Conservation (phyloP, 2,797 vertebrate species). For the Notolepis coatsorum region DNA sequence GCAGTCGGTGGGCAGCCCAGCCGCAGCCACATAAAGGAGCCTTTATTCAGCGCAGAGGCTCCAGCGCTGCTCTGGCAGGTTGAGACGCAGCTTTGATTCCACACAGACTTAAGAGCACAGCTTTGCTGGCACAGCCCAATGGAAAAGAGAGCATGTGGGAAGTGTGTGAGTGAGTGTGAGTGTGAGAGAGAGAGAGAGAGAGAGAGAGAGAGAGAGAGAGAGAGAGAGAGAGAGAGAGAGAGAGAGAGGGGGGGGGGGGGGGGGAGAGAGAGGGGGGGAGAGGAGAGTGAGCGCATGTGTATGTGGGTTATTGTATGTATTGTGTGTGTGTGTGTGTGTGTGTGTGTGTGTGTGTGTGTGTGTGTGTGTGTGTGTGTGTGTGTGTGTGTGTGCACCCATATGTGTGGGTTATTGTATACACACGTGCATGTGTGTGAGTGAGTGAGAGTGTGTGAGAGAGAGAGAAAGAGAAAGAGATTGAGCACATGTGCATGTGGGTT, state of each 20-base stretch:
- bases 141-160: conserved; percentile 79
- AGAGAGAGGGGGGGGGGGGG: conserved; percentile 73
- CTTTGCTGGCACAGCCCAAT: conserved; percentile 72
- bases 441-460: conserved; percentile 5
- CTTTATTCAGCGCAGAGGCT: conserved; percentile 79
- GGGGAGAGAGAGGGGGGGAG: conserved; percentile 11
- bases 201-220: conserved; percentile 6
- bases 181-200: conserved; percentile 27
- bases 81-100: conserved; percentile 81
- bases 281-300: conserved; percentile 37
- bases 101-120: conserved; percentile 73
- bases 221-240: conserved; percentile 46
- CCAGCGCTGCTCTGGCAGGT: conserved; percentile 75
- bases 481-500: neutral
- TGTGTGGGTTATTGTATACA: neutral
- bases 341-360: neutral
- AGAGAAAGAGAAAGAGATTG: too few species aligned
- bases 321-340: conserved; percentile 31
- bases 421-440: conserved; percentile 8
- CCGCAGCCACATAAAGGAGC: conserved; percentile 75
- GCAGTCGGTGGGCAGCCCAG: conserved; percentile 69
- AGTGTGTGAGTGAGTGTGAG: conserved; percentile 2
- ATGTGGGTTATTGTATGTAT: conserved; percentile 44
- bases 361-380: neutral
- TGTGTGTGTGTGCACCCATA: neutral